Conservation (phyloP, 2,797 vertebrate genomes). For the Eulemur albifrons region DNA sequence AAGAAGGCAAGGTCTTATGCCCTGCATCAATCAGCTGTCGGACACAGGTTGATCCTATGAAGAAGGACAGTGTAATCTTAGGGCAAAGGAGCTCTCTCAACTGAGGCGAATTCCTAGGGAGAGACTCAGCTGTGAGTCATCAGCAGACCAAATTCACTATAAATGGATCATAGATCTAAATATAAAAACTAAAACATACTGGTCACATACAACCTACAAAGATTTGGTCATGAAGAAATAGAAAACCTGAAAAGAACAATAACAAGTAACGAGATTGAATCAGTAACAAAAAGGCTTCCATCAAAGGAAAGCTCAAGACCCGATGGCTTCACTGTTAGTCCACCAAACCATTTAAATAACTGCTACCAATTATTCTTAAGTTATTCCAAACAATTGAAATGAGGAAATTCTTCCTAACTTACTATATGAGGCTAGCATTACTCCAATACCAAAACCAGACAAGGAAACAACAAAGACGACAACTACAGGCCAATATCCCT, state of each 20-base stretch:
- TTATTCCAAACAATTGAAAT: not conserved
- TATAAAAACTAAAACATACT: not conserved
- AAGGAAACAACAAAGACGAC: not conserved
- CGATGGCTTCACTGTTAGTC: not conserved
- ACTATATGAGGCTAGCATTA: not conserved
- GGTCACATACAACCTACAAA: not conserved
- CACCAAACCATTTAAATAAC: not conserved
- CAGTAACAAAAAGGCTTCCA: not conserved
- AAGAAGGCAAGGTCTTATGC: not conserved
- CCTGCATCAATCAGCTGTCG: too few relatives aligned
- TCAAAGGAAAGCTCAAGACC: not conserved
- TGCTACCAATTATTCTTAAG: not conserved
- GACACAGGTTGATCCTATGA: not conserved
- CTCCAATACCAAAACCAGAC: not conserved
- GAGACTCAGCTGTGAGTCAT: not conserved
- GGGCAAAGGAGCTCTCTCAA: not conserved
- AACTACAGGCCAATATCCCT: not conserved
- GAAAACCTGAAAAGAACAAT: not conserved
- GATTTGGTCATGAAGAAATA: not conserved
- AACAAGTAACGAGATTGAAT: not conserved
- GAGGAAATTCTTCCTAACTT: not conserved
- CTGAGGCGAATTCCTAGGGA: not conserved
- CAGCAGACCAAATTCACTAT: not conserved
- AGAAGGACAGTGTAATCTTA: not conserved
- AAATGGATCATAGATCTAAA: conserved; percentile 21